Base-by-base conservation (phyloP, 1,140 invertebrate genomes). In the Aphis craccivora region DNA sequence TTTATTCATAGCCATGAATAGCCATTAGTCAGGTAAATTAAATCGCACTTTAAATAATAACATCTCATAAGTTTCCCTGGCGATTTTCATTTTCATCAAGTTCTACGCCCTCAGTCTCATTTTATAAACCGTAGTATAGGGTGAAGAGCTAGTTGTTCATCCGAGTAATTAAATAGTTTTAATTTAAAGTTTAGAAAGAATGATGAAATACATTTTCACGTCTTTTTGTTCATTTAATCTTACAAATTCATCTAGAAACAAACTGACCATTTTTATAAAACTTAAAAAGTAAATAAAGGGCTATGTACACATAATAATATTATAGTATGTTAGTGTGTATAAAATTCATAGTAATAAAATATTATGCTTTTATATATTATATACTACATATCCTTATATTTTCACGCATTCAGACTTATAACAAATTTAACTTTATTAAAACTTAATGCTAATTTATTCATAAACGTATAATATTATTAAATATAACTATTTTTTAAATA, bases 11-110 rank as follows among this genome's bases (percentile, higher is more conserved):
- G 37, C 45, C 3, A 1, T 76, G 60, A n/a, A 43, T 45, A 40
- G 23, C 83, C 37, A 45, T 86, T 76, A n/a, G 60, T 18, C 30
- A 76, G 60, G 60, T 76, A 76, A 76, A 76, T 76, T 76, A 76
- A 76, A 76, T 76, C n/a, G 60, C 60, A 76, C 30, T 76, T 76
- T 76, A 76, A 76, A 76, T 76, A 76, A 76, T 76, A 76, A 76
- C 60, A 14, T n/a, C 30, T 76, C 30, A n/a, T 76, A 76, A 76
- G 60, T 86, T 86, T 84, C 20, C 22, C 35, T 37, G 30, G 11
- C 60, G 3, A 67, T 67, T 67, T 60, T n/a, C 60, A 30, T 14
- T 18, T n/a, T 76, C 60, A 23, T n/a, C 60, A n/a, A 35, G 14
- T 76, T 76, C 30, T 18, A 76, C 30, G 30, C 14, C 3, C 2